Conservation (phyloP, 2,113 vertebrate species). For the Turnix velox region DNA sequence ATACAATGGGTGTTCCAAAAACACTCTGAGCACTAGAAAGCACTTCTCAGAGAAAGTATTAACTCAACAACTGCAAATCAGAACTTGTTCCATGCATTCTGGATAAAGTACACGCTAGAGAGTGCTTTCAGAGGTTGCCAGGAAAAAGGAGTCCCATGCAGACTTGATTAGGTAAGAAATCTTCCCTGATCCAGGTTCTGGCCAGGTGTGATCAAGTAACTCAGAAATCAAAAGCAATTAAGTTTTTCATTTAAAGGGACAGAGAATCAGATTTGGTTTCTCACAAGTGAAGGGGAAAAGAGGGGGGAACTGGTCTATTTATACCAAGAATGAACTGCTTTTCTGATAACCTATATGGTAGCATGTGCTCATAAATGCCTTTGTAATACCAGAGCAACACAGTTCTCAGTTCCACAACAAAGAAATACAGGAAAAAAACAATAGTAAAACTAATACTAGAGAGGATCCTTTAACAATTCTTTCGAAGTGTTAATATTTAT, state of each 20-base stretch:
- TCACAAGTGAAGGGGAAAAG: neutral
- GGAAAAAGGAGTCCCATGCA: neutral
- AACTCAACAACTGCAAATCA: neutral
- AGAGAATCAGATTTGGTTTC: neutral
- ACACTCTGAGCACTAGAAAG: neutral
- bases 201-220: neutral
- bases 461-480: neutral
- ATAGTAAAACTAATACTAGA: neutral
- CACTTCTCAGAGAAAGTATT: neutral
- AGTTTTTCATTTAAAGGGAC: neutral
- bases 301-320: neutral
- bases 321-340: neutral
- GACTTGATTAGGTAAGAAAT: neutral
- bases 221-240: neutral
- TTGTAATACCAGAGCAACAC: neutral
- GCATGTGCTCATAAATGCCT: neutral
- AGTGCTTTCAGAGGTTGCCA: conserved; percentile 9
- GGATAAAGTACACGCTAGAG: neutral
- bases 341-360: neutral
- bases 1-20: neutral
- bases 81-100: neutral
- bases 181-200: neutral
- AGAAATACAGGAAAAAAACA: neutral
- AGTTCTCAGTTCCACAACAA: neutral
- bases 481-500: neutral